phyloP scores from a whole-genome alignment of 2,797 vertebrate genomes.

The Sebastes nivosus region DNA sequence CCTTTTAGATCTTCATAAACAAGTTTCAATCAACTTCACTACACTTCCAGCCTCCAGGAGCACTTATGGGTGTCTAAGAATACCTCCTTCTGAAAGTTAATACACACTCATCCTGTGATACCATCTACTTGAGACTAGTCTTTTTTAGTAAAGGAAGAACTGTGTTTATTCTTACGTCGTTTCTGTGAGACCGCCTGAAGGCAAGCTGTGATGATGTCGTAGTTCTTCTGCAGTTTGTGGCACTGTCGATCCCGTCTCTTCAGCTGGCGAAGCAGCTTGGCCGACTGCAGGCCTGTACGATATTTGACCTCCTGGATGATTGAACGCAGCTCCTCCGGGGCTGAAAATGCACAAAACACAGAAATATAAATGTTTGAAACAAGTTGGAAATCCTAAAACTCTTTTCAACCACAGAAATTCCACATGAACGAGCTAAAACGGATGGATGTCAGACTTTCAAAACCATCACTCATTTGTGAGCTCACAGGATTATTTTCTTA shows the following conservation, averaged over 20 bases:
- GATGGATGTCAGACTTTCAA: background rate
- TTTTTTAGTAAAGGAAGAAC: background rate
- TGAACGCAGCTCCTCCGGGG: conserved; percentile 82
- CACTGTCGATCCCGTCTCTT: conserved; percentile 90
- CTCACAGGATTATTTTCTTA: background rate
- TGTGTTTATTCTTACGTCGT: conserved; percentile 85
- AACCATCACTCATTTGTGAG: background rate
- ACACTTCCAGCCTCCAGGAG: background rate
- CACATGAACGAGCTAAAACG: background rate
- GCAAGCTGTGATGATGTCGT: conserved; percentile 93
- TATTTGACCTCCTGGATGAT: conserved; percentile 90
- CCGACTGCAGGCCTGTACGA: conserved; percentile 88
- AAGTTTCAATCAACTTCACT: background rate
- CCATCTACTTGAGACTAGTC: too few relatives aligned
- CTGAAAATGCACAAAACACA: conserved; percentile 66
- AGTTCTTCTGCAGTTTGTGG: conserved; percentile 93
- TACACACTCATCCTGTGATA: too few relatives aligned
- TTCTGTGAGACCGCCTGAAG: conserved; percentile 96
- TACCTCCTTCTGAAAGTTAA: background rate
- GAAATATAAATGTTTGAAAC: background rate
- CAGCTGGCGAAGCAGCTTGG: conserved; percentile 92
- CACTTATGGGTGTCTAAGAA: background rate
- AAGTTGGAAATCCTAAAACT: background rate
- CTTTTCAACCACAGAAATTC: background rate
- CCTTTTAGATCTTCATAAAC: background rate